Evolutionary conservation across 2,888 invertebrate species (phyloP).

Genomic region (Cloeon dipterum): DNA sequence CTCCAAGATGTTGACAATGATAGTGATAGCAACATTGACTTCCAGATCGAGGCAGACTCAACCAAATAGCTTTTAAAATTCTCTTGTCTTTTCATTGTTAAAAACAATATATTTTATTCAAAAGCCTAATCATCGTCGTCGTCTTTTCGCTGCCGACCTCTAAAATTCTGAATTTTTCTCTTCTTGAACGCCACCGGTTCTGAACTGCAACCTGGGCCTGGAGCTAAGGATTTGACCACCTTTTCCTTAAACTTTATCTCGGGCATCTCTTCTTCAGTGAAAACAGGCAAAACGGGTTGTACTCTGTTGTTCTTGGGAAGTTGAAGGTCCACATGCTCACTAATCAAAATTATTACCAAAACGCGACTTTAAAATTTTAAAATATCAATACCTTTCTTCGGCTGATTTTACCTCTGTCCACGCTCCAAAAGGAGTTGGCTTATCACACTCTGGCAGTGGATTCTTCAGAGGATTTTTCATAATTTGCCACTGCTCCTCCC

Average conservation of each 20-base stretch:
- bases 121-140: slow-evolving; percentile 24
- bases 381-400: slow-evolving; percentile 20
- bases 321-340: slow-evolving; percentile 39
- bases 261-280: slow-evolving; percentile 10
- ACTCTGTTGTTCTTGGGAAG: slow-evolving; percentile 28
- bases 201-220: slow-evolving; percentile 22
- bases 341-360: slow-evolving; percentile 13
- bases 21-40: not conserved
- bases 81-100: too few relatives aligned
- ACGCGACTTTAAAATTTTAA: slow-evolving; percentile 3
- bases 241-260: slow-evolving; percentile 15
- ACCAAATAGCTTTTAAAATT: too few relatives aligned
- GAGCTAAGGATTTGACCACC: slow-evolving; percentile 13
- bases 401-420: slow-evolving; percentile 42
- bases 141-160: slow-evolving; percentile 36
- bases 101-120: too few relatives aligned
- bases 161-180: slow-evolving; percentile 37
- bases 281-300: slow-evolving; percentile 11
- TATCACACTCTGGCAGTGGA: slow-evolving; percentile 24
- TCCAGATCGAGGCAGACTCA: not conserved
- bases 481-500: slow-evolving; percentile 11
- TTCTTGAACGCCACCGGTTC: slow-evolving; percentile 34
- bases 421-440: slow-evolving; percentile 45
- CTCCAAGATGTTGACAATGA: not conserved
- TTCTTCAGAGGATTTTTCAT: slow-evolving; percentile 9